These are phyloP conservation scores for Paracentrotus lividus DNA, from an alignment of 53 echinoderm and acorn worm species.

Conservation along the genomic window DNA sequence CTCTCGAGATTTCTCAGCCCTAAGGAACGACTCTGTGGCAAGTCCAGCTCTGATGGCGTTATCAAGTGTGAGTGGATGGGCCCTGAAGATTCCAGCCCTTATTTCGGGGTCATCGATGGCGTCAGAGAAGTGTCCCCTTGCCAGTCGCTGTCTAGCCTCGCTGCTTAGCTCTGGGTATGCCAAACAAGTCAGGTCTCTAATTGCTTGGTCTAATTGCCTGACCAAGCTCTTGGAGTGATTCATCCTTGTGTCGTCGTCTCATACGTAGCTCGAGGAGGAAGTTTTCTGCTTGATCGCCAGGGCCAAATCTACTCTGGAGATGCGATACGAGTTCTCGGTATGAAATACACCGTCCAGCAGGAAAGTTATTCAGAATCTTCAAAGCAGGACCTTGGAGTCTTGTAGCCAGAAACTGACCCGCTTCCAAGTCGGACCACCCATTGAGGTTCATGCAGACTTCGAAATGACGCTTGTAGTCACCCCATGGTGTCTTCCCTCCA, in stretches of 20 bases:
- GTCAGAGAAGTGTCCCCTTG: slow-evolving; percentile 40
- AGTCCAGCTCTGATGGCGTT: slow-evolving; percentile 48
- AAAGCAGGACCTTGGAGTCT: slow-evolving; percentile 20
- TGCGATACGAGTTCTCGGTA: neutral
- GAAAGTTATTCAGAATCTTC: slow-evolving; percentile 12
- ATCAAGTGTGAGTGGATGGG: slow-evolving; percentile 5
- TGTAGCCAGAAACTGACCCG: slow-evolving; percentile 16
- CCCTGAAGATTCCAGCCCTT: slow-evolving; percentile 23
- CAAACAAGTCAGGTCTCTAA: neutral
- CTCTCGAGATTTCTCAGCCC: slow-evolving; percentile 35
- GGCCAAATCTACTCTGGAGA: slow-evolving; percentile 5
- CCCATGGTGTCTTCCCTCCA: slow-evolving; percentile 15
- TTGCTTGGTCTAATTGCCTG: too few relatives aligned
- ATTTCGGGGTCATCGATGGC: slow-evolving; percentile 26
- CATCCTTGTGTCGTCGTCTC: slow-evolving; percentile 32
- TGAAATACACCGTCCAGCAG: neutral
- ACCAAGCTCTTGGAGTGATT: slow-evolving; percentile 37
- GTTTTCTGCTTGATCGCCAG: slow-evolving; percentile 16
- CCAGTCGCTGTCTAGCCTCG: slow-evolving; percentile 22
- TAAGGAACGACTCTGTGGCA: slow-evolving; percentile 49
- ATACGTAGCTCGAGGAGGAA: slow-evolving; percentile 15
- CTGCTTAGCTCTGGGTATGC: slow-evolving; percentile 30
- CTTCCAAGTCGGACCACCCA: neutral
- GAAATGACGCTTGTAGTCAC: neutral
- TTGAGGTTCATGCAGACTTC: neutral